Base-by-base conservation (phyloP, 2,113 vertebrate genomes). In the Crotalus tigris region DNA sequence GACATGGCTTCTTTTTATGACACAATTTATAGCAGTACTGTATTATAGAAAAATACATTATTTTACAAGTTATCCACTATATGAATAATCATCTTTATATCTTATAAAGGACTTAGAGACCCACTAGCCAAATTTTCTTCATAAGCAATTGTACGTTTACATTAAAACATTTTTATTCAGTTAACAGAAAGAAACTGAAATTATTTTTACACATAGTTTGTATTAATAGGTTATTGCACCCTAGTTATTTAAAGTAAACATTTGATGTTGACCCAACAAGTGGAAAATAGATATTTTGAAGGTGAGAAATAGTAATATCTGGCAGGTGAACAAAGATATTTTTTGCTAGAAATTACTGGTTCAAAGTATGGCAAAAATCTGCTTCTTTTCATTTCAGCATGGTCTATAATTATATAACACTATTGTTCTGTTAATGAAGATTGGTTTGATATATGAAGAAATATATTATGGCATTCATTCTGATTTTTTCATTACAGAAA, bases 361-460 rank as follows among this genome's bases (percentile, higher is more conserved):
- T 94, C 53, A 81, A 93, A 95, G 91, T 88, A 39, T 6, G 0
- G 81, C 85, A 58, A 92, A 49, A 69, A 69, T 69, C 29, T 69
- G 61, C n/a, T 69, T n/a, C 91, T 95, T 93, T 58, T 46, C 44
- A 88, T 87, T 89, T 93, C 59, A 92, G 53, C 85, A 87, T 1
- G 0, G 33, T 17, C 89, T 9, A 24, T 58, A 81, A 89, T 59
- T 61, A 33, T 13, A 1, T 15, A 90, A 64, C 75, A 87, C 26
- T 92, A 90, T 59, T 69, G 26, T 91, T 85, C 19, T 55, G 85
- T 29, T 3, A 75, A 46, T 90, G 81, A 44, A 69, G n/a, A 8
- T 3, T 1, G 19, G 53, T 46, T 15, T 58, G 23, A 69, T 87
- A 90, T 15, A 19, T 1, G 57, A 21, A n/a, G 5, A 7, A 75